Conservation (phyloP, 1,140 invertebrate genomes). For the Gryllus bimaculatus region DNA sequence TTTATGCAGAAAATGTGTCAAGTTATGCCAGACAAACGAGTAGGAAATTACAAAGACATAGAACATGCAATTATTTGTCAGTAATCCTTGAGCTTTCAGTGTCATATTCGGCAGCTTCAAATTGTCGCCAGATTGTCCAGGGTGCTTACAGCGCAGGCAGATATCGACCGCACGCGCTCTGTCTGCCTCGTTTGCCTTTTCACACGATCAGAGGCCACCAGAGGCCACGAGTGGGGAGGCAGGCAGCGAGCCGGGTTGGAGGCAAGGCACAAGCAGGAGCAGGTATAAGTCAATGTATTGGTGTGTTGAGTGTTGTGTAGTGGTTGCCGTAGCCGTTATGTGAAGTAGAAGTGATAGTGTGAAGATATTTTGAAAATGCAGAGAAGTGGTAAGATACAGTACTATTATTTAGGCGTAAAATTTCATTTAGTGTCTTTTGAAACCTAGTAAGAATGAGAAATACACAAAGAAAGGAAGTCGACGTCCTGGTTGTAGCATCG, state of each 20-base stretch:
- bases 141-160: no score
- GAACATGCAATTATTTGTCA: no score
- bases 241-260: background rate
- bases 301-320: background rate
- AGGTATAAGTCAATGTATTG: background rate
- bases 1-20: no score
- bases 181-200: background rate
- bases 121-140: no score
- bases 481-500: background rate
- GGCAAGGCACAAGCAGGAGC: background rate
- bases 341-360: background rate
- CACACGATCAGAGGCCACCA: background rate
- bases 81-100: no score
- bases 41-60: no score
- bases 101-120: no score
- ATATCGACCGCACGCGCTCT: background rate
- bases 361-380: slow-evolving; percentile 5
- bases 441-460: background rate
- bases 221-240: background rate
- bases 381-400: background rate
- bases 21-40: no score
- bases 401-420: background rate
- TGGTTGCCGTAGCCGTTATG: background rate
- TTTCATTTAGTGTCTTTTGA: background rate
- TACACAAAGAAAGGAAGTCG: background rate